Evolutionary conservation across 2,113 vertebrate genomes (phyloP).

Genomic region (Abramis brama): DNA sequence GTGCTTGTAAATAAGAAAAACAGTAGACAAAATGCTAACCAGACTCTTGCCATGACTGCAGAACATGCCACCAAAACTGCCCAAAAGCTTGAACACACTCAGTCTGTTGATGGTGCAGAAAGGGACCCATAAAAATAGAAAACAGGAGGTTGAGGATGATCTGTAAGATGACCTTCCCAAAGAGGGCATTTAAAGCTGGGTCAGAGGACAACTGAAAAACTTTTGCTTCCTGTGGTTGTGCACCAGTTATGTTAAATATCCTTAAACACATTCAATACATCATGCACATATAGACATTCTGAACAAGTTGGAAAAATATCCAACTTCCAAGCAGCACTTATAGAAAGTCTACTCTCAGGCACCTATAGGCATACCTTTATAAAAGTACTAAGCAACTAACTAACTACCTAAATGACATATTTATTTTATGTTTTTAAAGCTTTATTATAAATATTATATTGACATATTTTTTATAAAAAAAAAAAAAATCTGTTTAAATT

Average conservation of each 20-base stretch:
- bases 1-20: slow-evolving; percentile 34
- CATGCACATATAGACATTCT: not conserved
- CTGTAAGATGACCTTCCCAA: slow-evolving; percentile 65
- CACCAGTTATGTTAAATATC: not conserved
- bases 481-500: not conserved
- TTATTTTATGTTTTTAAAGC: too few species aligned
- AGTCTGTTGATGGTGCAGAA: slow-evolving; percentile 30
- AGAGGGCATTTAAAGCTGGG: slow-evolving; percentile 48
- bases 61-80: not conserved
- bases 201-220: not conserved
- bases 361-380: not conserved
- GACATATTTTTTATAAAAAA: not conserved
- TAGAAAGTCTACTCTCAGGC: not conserved
- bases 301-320: not conserved
- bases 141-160: slow-evolving; percentile 68
- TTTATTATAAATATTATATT: too few species aligned
- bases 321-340: not conserved
- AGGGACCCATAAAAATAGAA: slow-evolving; percentile 47
- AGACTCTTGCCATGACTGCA: slow-evolving; percentile 59
- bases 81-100: not conserved
- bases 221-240: not conserved
- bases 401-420: too few species aligned
- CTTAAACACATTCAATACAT: not conserved
- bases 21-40: slow-evolving; percentile 3
- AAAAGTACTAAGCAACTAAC: too few species aligned